Base-by-base conservation (phyloP, 2,888 invertebrate species). In the Dicyrtomina minuta region DNA sequence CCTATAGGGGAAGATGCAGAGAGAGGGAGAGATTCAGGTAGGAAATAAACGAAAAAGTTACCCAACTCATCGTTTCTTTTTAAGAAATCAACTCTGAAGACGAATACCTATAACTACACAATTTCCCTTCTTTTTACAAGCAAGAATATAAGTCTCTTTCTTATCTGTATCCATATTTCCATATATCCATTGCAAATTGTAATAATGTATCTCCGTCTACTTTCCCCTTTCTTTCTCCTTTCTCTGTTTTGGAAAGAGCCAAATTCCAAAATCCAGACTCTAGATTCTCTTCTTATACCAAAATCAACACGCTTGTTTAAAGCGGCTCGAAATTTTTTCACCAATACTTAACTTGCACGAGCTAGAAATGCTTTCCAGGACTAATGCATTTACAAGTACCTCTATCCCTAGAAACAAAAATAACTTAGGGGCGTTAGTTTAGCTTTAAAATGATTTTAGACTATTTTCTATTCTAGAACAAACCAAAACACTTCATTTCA, bases 11-110 rank as follows among this genome's bases (percentile, higher is more conserved):
- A n/a, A n/a, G n/a, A n/a, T n/a, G n/a, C n/a, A n/a, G n/a, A n/a
- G n/a, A n/a, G n/a, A n/a, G n/a, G n/a, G n/a, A n/a, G 33, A 33
- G 60, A 22, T 20, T 24, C 43, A 43, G 60, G 60, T 43, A 43
- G 44, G 13, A 60, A 41, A 60, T 60, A 60, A 60, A 60, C 43
- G 43, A 22, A 24, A 20, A 60, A 60, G 41, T 60, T 60, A n/a
- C 33, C 20, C 27, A 33, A 58, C 51, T 51, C 17, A 51, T 51
- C 51, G 51, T 51, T 22, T 51, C 20, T 22, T 51, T 51, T 51
- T 17, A 51, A 51, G 51, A 27, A 5, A 55, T 55, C 55, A 15
- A 55, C 55, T 55, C 26, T 33, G 33, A 33, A 33, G 33, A 33
- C 33, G 8, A 33, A 8, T n/a, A n/a, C n/a, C n/a, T n/a, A n/a